These are phyloP conservation scores for Eristalis tenax DNA, from an alignment of 2,888 invertebrate species.

Conservation along the genomic window DNA sequence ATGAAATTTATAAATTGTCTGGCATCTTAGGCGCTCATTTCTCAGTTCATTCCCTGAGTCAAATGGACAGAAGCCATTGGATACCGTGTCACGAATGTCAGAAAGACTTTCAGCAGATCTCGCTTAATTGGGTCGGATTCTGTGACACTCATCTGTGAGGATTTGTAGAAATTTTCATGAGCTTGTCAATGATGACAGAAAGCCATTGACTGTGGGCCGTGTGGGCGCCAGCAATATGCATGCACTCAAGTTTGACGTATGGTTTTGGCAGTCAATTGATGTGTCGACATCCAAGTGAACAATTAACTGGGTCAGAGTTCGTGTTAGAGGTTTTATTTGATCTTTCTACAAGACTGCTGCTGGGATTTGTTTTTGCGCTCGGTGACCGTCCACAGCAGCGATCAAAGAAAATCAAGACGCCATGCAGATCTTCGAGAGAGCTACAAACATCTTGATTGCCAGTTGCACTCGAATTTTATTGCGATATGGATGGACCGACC, in stretches of 20 bases:
- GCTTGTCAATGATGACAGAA: not conserved
- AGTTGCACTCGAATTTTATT: too few relatives aligned
- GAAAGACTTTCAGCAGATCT: not conserved
- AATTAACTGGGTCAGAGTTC: too few relatives aligned
- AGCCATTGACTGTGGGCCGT: not conserved
- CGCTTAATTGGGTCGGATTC: not conserved
- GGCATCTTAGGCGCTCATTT: not conserved
- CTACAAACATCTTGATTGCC: too few relatives aligned
- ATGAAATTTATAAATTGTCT: not conserved
- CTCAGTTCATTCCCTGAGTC: not conserved
- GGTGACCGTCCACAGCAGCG: too few relatives aligned
- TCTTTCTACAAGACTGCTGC: too few relatives aligned
- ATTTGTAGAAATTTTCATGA: not conserved
- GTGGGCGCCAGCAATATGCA: not conserved
- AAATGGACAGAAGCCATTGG: not conserved
- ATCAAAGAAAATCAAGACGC: too few relatives aligned
- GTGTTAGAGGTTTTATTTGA: too few relatives aligned
- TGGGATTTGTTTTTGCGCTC: too few relatives aligned
- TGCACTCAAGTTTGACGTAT: not conserved
- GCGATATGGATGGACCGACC: too few relatives aligned
- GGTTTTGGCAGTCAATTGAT: too few relatives aligned
- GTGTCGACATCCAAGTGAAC: too few relatives aligned
- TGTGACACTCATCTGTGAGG: not conserved
- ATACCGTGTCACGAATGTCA: not conserved
- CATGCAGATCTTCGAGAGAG: too few relatives aligned